A percentile compares a stretch with the other conserved stretches of the same genome.
These are phyloP conservation scores for Botrylloides violaceus DNA, from an alignment of 23 tunicate genomes.

Conservation along the genomic window DNA sequence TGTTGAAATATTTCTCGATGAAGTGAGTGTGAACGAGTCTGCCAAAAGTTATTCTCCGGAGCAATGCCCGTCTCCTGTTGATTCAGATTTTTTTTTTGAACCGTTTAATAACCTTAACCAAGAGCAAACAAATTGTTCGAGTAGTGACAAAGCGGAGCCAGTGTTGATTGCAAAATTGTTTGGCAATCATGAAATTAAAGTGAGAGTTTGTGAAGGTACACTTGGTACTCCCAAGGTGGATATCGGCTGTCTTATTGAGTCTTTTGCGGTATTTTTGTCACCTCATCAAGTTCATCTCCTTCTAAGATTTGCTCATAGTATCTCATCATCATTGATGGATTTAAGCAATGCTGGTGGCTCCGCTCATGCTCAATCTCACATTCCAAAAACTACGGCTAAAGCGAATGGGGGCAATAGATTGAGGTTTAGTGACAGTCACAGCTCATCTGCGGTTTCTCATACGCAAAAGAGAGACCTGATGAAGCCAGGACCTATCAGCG, in stretches of 20 bases:
- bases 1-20: constrained; percentile 11
- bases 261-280: constrained; percentile 33
- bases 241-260: constrained; percentile 38
- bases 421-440: no score
- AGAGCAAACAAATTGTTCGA: neutral
- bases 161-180: constrained; percentile 26
- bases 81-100: neutral
- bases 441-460: no score
- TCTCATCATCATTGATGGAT: no score
- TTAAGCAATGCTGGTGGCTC: no score
- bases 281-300: constrained; percentile 43
- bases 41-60: neutral
- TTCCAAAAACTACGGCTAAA: no score
- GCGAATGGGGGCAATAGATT: no score
- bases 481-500: no score
- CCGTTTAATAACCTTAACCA: neutral
- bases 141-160: neutral
- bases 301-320: neutral
- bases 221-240: constrained; percentile 51
- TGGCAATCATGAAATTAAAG: constrained; percentile 58
- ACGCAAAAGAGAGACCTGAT: no score
- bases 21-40: neutral
- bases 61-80: neutral
- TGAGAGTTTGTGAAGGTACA: constrained; percentile 32
- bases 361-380: no score